Conservation (phyloP, 2,888 invertebrate species). For the Baccha elongata region DNA sequence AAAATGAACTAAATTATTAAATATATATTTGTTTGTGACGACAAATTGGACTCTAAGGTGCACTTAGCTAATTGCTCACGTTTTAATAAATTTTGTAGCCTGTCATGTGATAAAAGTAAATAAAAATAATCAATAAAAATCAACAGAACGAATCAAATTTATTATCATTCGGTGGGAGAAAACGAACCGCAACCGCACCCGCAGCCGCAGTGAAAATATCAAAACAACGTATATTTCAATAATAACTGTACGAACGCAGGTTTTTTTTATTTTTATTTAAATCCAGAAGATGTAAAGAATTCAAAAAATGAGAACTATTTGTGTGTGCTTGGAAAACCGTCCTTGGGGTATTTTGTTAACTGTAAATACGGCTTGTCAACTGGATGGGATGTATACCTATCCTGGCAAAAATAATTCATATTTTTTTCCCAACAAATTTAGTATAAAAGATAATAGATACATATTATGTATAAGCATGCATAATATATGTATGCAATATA, state of each 20-base stretch:
- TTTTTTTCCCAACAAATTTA: neutral
- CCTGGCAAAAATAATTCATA: neutral
- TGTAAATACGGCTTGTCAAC: constrained; percentile 62
- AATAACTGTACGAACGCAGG: neutral
- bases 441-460: too few relatives aligned
- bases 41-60: neutral
- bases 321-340: constrained; percentile 10
- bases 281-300: constrained; percentile 19
- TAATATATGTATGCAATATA: neutral
- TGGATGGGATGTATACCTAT: too few relatives aligned
- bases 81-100: constrained; percentile 4
- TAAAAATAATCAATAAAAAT: constrained; percentile 41
- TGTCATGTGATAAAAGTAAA: neutral
- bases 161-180: constrained; percentile 7
- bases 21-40: neutral
- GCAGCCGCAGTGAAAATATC: neutral
- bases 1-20: neutral
- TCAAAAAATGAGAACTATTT: constrained; percentile 8
- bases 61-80: constrained; percentile 53
- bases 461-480: too few relatives aligned
- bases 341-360: constrained; percentile 33
- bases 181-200: constrained; percentile 13
- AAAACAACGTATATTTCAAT: neutral
- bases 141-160: constrained; percentile 36
- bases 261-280: constrained; percentile 6